Base-by-base conservation (phyloP, 2,797 vertebrate genomes). In the Myotis planiceps region DNA sequence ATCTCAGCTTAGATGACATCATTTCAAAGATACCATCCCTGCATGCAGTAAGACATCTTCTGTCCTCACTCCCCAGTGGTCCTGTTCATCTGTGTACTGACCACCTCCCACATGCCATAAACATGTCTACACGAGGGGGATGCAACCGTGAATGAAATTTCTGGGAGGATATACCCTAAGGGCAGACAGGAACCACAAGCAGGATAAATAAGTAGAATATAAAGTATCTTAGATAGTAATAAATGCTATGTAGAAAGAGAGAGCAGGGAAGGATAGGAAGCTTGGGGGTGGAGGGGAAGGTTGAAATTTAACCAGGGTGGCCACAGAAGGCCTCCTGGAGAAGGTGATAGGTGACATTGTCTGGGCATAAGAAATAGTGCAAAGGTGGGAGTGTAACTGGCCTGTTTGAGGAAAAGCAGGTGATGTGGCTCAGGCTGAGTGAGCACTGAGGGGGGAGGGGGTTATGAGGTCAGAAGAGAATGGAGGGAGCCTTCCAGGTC, bases 1-100 rank as follows among this genome's bases (percentile, higher is more conserved):
- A 94, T 86, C 83, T 86, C 88, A 63, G 94, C 65, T 82, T 42
- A 90, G 90, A n/a, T 89, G 88, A 72, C 47, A 55, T 90, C 53
- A 82, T 49, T 79, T 86, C 75, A 96, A 88, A 92, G 90, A 69
- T 6, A 60, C 21, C 34, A 34, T 49, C 32, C 87, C 53, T 75
- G 25, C 21, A 74, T 4, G 6, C n/a, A 47, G 42, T 68, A 68
- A 55, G 9, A 49, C 58, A 74, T 90, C 72, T 49, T 68, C 68
- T 69, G 68, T 68, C 25, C 21, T 53, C 23, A 32, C 8, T 14
- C 49, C 7, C 29, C 19, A 75, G 6, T 39, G 37, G 37, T 69
- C 63, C 78, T 82, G 80, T 9, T 71, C 55, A 85, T 23, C 49
- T 3, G 60, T 66, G 81, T 32, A 32, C 69, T 29, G 12, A 75